Percentiles rank a stretch among this genome's conserved stretches.
Evolutionary conservation across 2,113 vertebrate species (phyloP).

Genomic region (Paramormyrops kingsleyae): DNA sequence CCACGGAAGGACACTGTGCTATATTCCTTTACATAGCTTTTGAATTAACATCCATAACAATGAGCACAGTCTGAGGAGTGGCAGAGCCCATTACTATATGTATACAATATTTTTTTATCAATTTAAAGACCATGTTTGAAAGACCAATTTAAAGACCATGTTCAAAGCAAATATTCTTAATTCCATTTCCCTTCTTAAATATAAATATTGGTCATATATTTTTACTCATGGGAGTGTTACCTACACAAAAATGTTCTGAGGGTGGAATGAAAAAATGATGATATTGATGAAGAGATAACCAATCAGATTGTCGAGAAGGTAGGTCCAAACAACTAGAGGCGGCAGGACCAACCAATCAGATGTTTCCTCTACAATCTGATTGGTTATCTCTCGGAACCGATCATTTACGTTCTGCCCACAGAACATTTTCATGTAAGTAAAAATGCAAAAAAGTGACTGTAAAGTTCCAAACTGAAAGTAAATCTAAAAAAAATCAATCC

Average conservation of each 20-base stretch:
- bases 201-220: not conserved
- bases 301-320: too few relatives aligned
- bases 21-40: not conserved
- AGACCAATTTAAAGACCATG: not conserved
- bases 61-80: not conserved
- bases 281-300: too few relatives aligned
- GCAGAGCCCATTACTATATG: not conserved
- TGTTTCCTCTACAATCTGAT: not conserved
- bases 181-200: not conserved
- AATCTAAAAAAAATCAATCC: not conserved
- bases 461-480: not conserved
- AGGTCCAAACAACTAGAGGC: too few relatives aligned
- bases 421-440: not conserved
- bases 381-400: not conserved
- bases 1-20: not conserved
- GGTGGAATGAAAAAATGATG: not conserved
- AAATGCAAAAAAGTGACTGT: not conserved
- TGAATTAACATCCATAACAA: not conserved
- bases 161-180: not conserved
- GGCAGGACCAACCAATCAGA: too few relatives aligned
- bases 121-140: not conserved
- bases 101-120: not conserved
- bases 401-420: not conserved
- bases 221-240: not conserved
- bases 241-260: not conserved